Percentiles rank a stretch among this genome's conserved stretches.
Conservation (phyloP, 2,797 vertebrate genomes). For the Lerista edwardsae region DNA sequence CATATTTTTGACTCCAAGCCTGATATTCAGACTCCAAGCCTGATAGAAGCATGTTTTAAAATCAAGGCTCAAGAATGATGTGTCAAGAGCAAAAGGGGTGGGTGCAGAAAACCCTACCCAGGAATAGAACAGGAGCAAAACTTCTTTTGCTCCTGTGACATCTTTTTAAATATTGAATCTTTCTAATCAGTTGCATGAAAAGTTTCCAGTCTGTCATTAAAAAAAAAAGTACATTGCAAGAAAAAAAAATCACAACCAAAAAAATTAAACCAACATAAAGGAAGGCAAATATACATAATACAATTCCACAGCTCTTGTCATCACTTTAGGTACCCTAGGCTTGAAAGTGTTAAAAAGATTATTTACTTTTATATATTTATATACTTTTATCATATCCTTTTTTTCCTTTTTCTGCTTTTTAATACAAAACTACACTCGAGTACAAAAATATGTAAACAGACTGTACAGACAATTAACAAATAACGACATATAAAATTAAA, state of each 20-base stretch:
- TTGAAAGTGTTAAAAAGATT: conserved; percentile 75
- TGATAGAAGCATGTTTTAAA: conserved; percentile 68
- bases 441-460: conserved; percentile 86
- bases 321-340: conserved; percentile 70
- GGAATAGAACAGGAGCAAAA: conserved; percentile 74
- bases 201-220: conserved; percentile 75
- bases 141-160: conserved; percentile 72
- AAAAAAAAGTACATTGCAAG: conserved; percentile 76
- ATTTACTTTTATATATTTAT: conserved; percentile 59
- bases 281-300: conserved; percentile 75
- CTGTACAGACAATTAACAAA: conserved; percentile 77
- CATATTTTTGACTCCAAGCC: conserved; percentile 48
- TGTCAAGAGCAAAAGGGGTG: conserved; percentile 57
- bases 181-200: conserved; percentile 76
- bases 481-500: conserved; percentile 48
- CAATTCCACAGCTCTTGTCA: conserved; percentile 69
- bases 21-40: conserved; percentile 55
- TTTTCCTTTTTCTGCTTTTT: conserved; percentile 68
- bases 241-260: conserved; percentile 72
- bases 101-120: conserved; percentile 64
- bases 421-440: conserved; percentile 82
- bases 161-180: conserved; percentile 73
- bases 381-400: conserved; percentile 56
- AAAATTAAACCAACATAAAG: conserved; percentile 75
- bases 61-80: conserved; percentile 64